Evolutionary conservation across 2,797 vertebrate species (phyloP), one percentile per base, ranked within the genome.

Genomic region (Rhynchotus rufescens): DNA sequence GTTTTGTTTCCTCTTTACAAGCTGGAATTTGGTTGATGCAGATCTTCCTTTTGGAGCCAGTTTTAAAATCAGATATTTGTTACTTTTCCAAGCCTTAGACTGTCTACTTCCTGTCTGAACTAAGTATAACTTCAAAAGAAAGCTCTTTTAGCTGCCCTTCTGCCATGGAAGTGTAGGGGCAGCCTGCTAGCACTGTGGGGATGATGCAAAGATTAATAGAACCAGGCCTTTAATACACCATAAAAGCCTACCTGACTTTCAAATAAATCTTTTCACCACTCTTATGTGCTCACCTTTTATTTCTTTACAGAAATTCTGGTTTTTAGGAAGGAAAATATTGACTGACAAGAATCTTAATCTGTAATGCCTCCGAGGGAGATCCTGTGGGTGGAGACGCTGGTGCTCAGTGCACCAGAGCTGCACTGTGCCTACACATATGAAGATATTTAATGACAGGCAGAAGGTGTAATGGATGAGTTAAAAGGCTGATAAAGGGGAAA

Each of bases 61-160:
- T 83, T 94, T 89, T 87, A 87, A 88, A 92, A 62, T 23, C 85
- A 51, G 45, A 1, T 87, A 16, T 62, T 85, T 21, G 9, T 45
- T 66, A 12, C 30, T 87, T 89, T 87, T 69, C 14, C 25, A 90
- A 75, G n/a, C n/a, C 23, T 73, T 87, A 72, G 82, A n/a, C 42
- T 87, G 61, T 0, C 69, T 89, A n/a, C 40, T 95, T 96, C 93
- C 93, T 93, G 80, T 52, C 44, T 93, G 89, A 84, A 56, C 85
- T 93, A 95, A 92, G 66, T 92, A 92, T 86, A 95, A 32, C 71
- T 91, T 90, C 60, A 76, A 86, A 94, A 90, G 54, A 21, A 25
- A 56, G 62, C n/a, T 85, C 30, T 86, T 68, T 4, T 68, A 88
- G 67, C 32, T 87, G 65, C 8, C 90, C 81, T 93, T 79, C 45